Base-by-base conservation (phyloP, 2,113 vertebrate species). In the Orientallactaga bullata region DNA sequence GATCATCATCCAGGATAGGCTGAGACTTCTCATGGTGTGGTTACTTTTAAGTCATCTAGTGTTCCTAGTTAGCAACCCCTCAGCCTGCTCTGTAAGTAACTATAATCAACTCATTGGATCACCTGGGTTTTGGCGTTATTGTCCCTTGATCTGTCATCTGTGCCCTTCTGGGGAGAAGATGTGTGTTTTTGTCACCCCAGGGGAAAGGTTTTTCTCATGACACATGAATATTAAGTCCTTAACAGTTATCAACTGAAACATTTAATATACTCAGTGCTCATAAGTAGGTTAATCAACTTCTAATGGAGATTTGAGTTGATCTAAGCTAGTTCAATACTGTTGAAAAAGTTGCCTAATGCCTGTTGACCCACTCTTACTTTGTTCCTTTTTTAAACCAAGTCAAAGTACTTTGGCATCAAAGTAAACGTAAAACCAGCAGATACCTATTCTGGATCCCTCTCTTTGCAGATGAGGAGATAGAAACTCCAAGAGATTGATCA, bases 311-410 rank as follows among this genome's bases (percentile, higher is more conserved):
- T 2, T 88, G 79, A 72, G 1, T 35, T 85, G 51, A 78, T 69
- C 1, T 24, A 82, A 8, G 47, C 58, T 18, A 90, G 81, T 32
- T 55, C 51, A 90, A 61, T 37, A 39, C 17, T 51, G 28, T 4
- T 87, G 51, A 83, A 91, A 93, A 89, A 5, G 4, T 55, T 86
- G 10, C 85, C 32, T 89, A 3, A 30, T 20, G 28, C 21, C 32
- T 77, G 58, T 21, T 39, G 47, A 68, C 4, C 16, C 78, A 15
- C n/a, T 91, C 26, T 32, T 61, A 63, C 4, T 37, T 73, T 39
- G 68, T 81, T 86, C 21, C 13, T 90, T 90, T 68, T 92, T 72
- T 73, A 69, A 63, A 72, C 28, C 3, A 88, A 85, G 16, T 77
- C 84, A 2, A 89, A 68, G 7, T 15, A 47, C 83, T 88, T 78